phyloP scores from a whole-genome alignment of 2,797 vertebrate species.

The Cirrhinus molitorella region DNA sequence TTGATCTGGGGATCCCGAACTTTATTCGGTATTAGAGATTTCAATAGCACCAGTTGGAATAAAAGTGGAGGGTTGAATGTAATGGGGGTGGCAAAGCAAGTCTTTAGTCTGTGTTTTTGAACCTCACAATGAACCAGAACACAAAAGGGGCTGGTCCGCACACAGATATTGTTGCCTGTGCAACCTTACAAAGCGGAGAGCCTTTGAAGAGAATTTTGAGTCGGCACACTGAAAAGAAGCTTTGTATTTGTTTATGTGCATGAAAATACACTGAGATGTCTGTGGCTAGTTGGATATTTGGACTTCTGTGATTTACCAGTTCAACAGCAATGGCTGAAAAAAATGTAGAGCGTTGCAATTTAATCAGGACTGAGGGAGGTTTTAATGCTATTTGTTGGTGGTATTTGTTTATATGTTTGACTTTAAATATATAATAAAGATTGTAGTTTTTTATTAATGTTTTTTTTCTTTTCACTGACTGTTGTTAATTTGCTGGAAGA shows the following conservation, averaged over 20 bases:
- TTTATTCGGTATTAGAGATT: slow-evolving; percentile 60
- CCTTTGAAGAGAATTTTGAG: slow-evolving; percentile 62
- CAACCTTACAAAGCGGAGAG: slow-evolving; percentile 60
- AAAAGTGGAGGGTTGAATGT: slow-evolving; percentile 61
- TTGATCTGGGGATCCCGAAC: slow-evolving; percentile 58
- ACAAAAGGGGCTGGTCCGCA: slow-evolving; percentile 62
- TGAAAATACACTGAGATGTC: slow-evolving; percentile 49
- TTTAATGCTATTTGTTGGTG: background rate
- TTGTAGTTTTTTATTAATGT: no score
- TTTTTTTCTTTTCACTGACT: no score
- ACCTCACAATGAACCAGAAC: slow-evolving; percentile 63
- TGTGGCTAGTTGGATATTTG: slow-evolving; percentile 48
- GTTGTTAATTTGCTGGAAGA: background rate
- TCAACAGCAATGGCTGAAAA: slow-evolving; percentile 42
- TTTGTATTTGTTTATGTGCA: slow-evolving; percentile 59
- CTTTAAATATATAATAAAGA: no score
- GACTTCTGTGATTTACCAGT: slow-evolving; percentile 38
- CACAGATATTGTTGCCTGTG: slow-evolving; percentile 62
- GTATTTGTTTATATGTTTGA: slow-evolving; percentile 5
- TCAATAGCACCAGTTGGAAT: slow-evolving; percentile 61
- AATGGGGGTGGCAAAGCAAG: slow-evolving; percentile 58
- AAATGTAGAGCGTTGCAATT: slow-evolving; percentile 7
- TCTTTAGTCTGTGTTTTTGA: slow-evolving; percentile 64
- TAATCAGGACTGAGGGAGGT: background rate
- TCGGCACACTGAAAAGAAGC: slow-evolving; percentile 54